Conservation (phyloP, 2,113 vertebrate genomes). For the Epinephelus moara region DNA sequence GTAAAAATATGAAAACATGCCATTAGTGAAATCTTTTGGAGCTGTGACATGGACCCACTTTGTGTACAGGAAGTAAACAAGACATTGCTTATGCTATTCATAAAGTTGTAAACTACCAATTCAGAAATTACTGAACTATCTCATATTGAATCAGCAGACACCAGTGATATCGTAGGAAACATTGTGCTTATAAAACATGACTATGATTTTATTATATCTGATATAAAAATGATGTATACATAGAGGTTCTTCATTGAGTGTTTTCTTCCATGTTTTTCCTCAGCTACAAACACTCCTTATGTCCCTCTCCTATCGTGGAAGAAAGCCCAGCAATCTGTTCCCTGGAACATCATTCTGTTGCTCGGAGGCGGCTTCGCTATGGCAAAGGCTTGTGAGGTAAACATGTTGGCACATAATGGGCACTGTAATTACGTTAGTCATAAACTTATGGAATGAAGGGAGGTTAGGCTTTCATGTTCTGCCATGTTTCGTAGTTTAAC, state of each 20-base stretch:
- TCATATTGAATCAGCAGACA: not conserved
- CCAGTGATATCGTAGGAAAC: not conserved
- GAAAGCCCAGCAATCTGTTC: constrained; percentile 92
- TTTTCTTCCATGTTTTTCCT: constrained; percentile 12
- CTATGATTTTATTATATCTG: not conserved
- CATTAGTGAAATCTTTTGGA: not conserved
- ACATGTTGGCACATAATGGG: not conserved
- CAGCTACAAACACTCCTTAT: constrained; percentile 90
- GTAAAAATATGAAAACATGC: not conserved
- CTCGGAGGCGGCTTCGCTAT: constrained; percentile 97
- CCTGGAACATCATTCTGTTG: constrained; percentile 96
- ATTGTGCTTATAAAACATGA: not conserved
- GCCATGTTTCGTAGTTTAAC: no score
- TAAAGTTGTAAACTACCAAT: no score
- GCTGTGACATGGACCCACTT: not conserved
- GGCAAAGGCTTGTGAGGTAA: constrained; percentile 98
- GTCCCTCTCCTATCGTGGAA: constrained; percentile 93
- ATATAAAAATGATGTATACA: not conserved
- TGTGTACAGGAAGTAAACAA: not conserved
- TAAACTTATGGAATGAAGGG: not conserved
- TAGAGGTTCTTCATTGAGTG: not conserved
- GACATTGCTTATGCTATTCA: not conserved
- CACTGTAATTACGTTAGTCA: no score
- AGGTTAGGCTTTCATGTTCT: not conserved
- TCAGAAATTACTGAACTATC: not conserved